phyloP scores from a whole-genome alignment of 2,888 invertebrate genomes.

The Melipona beecheii region DNA sequence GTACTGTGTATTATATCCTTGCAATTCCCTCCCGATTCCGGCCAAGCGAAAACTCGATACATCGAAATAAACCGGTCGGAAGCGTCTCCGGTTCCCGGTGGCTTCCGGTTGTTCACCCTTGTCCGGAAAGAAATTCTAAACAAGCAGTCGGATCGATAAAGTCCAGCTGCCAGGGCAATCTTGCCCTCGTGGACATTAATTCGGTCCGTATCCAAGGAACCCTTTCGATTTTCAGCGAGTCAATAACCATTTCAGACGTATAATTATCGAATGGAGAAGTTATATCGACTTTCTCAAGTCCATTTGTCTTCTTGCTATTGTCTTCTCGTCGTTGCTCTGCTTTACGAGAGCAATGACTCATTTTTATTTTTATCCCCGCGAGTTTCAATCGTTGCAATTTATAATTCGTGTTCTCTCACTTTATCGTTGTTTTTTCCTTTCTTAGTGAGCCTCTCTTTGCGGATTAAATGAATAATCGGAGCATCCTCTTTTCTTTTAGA shows the following conservation, averaged over 20 bases:
- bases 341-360: too few species aligned
- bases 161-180: slow-evolving; percentile 33
- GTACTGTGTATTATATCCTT: background rate
- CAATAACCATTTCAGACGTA: slow-evolving; percentile 49
- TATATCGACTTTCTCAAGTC: background rate
- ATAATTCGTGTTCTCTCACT: too few species aligned
- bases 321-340: too few species aligned
- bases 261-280: slow-evolving; percentile 28
- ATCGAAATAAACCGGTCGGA: slow-evolving; percentile 8
- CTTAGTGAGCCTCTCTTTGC: too few species aligned
- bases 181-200: slow-evolving; percentile 42
- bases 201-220: slow-evolving; percentile 42
- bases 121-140: slow-evolving; percentile 19
- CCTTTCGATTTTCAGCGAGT: slow-evolving; percentile 39
- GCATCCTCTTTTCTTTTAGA: too few species aligned
- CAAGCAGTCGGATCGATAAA: slow-evolving; percentile 34
- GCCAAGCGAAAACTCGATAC: background rate
- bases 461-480: too few species aligned
- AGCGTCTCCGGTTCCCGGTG: slow-evolving; percentile 6
- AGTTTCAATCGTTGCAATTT: too few species aligned
- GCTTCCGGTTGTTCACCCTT: slow-evolving; percentile 4
- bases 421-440: too few species aligned
- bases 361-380: too few species aligned
- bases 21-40: background rate
- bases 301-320: too few species aligned